A percentile compares a stretch with the other conserved stretches of the same genome.
These are phyloP conservation scores for Leucoma salicis DNA, from an alignment of 2,888 invertebrate genomes.

Conservation along the genomic window DNA sequence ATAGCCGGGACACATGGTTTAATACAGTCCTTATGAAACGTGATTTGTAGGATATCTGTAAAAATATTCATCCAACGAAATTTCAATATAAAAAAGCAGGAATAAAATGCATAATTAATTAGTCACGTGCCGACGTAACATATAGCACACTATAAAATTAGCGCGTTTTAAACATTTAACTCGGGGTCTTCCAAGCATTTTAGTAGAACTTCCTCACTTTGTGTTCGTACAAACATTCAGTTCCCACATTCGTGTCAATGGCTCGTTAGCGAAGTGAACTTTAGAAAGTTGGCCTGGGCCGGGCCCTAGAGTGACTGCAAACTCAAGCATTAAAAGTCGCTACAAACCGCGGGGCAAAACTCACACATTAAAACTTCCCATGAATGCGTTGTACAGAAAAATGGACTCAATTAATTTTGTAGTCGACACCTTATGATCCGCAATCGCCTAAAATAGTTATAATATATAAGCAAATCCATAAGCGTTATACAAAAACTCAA, in stretches of 20 bases:
- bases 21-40: too few species aligned
- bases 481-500: too few species aligned
- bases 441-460: slow-evolving; percentile 15
- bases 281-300: slow-evolving; percentile 27
- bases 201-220: slow-evolving; percentile 24
- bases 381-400: slow-evolving; percentile 67
- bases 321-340: slow-evolving; percentile 17
- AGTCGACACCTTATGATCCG: neutral
- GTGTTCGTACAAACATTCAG: slow-evolving; percentile 32
- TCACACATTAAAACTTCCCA: slow-evolving; percentile 69
- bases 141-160: slow-evolving; percentile 18
- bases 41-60: too few species aligned
- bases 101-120: neutral
- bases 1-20: too few species aligned
- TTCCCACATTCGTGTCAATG: slow-evolving; percentile 40
- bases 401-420: slow-evolving; percentile 50
- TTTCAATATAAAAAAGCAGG: too few species aligned
- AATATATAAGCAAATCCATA: too few species aligned
- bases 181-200: slow-evolving; percentile 29
- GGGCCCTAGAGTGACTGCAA: slow-evolving; percentile 9
- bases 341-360: slow-evolving; percentile 22
- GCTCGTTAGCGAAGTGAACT: slow-evolving; percentile 38
- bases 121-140: neutral
- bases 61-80: too few species aligned
- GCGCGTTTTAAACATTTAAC: slow-evolving; percentile 33